Evolutionary conservation across 2,888 invertebrate genomes (phyloP).

Genomic region (Petrolisthes cinctipes): DNA sequence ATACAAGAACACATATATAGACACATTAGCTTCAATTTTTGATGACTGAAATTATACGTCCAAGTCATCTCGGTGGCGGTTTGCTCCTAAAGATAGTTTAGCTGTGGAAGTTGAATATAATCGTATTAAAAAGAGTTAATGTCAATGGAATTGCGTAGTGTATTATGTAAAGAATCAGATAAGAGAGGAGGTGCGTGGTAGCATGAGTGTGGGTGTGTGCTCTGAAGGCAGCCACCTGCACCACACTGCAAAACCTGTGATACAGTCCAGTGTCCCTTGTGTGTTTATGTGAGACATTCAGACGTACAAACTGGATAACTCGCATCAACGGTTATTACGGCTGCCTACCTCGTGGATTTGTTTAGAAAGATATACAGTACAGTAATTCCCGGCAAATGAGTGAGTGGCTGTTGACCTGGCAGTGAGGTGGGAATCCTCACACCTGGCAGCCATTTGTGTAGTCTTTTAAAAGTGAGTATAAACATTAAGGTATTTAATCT

Average conservation of each 20-base stretch:
- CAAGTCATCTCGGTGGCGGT: too few relatives aligned
- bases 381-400: background rate
- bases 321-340: constrained; percentile 26
- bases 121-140: too few relatives aligned
- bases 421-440: background rate
- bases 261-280: constrained; percentile 52
- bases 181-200: background rate
- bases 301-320: constrained; percentile 35
- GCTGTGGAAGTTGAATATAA: too few relatives aligned
- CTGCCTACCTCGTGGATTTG: constrained; percentile 41
- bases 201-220: background rate
- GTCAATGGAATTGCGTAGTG: background rate
- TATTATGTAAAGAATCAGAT: background rate
- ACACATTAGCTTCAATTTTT: too few relatives aligned
- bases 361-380: constrained; percentile 6
- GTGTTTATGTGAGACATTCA: constrained; percentile 39
- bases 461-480: background rate
- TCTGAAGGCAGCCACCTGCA: background rate
- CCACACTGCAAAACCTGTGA: constrained; percentile 54
- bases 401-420: background rate
- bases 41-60: too few relatives aligned
- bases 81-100: too few relatives aligned
- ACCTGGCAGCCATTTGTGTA: constrained; percentile 45
- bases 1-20: too few relatives aligned
- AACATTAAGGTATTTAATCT: constrained; percentile 43